Evolutionary conservation across 2,797 vertebrate species (phyloP), one percentile per base, ranked within the genome.

Genomic region (Rhinichthys osculus): DNA sequence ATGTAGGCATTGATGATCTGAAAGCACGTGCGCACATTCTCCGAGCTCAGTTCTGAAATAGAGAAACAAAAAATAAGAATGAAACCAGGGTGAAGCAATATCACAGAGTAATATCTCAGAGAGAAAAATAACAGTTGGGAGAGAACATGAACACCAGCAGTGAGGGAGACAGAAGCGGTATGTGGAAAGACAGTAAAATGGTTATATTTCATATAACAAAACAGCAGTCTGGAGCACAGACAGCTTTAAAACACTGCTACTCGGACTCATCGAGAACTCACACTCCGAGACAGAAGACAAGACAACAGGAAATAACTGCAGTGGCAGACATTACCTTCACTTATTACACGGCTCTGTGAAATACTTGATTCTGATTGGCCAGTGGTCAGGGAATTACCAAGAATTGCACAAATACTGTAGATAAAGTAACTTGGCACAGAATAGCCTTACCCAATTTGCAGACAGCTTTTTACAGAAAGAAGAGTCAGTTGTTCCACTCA

Each of bases 1-100:
- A 98, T 91, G 93, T 99, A 99, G 84, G 97, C 97, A 88, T 96
- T 99, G 92, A 98, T 96, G 66, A 99, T 99, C 93, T 98, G 98
- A 94, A 99, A 98, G 92, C 98, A 99, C 77, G 97, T 98, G 85
- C 95, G 95, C 83, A 98, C 93, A 91, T 98, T 99, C 95, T 99
- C 98, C 8, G 97, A 97, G 94, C 97, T 97, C 92, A 98, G 87
- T 90, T 98, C 98, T 99, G 93, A 69, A 94, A 93, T 91, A 95
- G 89, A 92, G 87, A 78, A 91, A 83, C 47, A 86, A 44, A 86
- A 44, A 88, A 69, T 59, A 78, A 85, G 5, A 35, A 85, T 42
- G 80, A 92, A 57, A 90, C 10, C 30, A 88, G 54, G 35, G 54
- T 47, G 64, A 64, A 66, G 21, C 52, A 85, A 73, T 80, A 85